phyloP scores from a whole-genome alignment of 92 coral and sea anemone genomes.

The Phenganax subtilis region DNA sequence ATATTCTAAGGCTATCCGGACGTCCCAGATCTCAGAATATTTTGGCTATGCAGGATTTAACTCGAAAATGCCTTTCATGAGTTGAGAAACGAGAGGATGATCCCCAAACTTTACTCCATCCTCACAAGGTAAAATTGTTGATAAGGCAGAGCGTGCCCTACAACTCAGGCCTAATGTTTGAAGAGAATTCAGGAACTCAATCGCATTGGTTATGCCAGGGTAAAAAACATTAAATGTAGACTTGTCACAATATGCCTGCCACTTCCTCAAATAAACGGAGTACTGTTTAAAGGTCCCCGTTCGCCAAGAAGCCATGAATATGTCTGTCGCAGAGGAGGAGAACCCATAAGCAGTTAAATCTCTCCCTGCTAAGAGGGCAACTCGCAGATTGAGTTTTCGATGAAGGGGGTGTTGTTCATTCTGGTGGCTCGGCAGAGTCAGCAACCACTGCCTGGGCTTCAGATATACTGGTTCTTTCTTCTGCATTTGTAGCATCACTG shows the following conservation, averaged over 20 bases:
- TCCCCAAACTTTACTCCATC: neutral
- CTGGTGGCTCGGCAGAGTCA: too few relatives aligned
- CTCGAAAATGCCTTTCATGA: neutral
- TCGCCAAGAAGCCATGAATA: neutral
- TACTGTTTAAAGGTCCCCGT: too few relatives aligned
- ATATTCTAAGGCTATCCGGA: neutral
- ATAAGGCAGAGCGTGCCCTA: constrained; percentile 14
- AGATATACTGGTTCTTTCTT: too few relatives aligned
- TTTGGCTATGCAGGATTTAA: neutral
- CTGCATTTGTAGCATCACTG: neutral
- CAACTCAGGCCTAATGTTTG: neutral
- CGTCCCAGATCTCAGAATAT: neutral
- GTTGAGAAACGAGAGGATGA: neutral
- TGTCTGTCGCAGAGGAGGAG: neutral
- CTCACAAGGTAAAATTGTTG: neutral
- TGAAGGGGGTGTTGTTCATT: too few relatives aligned
- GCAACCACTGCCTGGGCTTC: too few relatives aligned
- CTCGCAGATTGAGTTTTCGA: too few relatives aligned
- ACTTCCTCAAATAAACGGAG: too few relatives aligned
- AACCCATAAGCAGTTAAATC: neutral
- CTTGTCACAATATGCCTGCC: too few relatives aligned
- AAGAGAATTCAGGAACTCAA: neutral
- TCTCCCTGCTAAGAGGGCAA: too few relatives aligned
- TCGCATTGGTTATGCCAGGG: too few relatives aligned
- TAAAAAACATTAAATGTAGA: too few relatives aligned